Evolutionary conservation across 2,888 invertebrate genomes (phyloP), one percentile per base, ranked within the genome.

Genomic region (Ellobium chinense): DNA sequence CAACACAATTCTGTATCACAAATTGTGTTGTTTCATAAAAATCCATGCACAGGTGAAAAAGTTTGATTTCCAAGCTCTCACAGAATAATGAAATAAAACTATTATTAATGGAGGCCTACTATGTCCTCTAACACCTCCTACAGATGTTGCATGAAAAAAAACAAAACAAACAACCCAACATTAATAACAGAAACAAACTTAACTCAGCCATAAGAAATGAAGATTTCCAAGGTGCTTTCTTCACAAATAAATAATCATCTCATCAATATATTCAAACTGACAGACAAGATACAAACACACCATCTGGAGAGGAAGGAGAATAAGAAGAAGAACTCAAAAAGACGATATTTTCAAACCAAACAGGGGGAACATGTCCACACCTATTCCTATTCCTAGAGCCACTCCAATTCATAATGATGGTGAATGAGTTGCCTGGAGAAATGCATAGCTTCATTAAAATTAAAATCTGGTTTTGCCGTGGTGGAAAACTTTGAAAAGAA

Each of bases 1-100:
- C n/a, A n/a, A n/a, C n/a, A n/a, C n/a, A n/a, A n/a, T n/a, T n/a
- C n/a, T n/a, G n/a, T n/a, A n/a, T n/a, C n/a, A n/a, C n/a, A n/a
- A n/a, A n/a, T n/a, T n/a, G n/a, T n/a, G n/a, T n/a, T n/a, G n/a
- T n/a, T n/a, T n/a, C n/a, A n/a, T n/a, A n/a, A n/a, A n/a, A n/a
- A n/a, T n/a, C n/a, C n/a, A n/a, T n/a, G n/a, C n/a, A n/a, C n/a
- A n/a, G n/a, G 46, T 18, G 18, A 46, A 46, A 46, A 46, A 31
- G 29, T 65, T 65, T 65, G 65, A 65, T 65, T 65, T 65, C 65
- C 18, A 31, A 65, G 65, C 65, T 65, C 65, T 12, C 24, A 31
- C 9, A 31, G 21, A 9, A 65, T 9, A 65, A 65, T 29, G 21
- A 65, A n/a, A n/a, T n/a, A n/a, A n/a, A n/a, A n/a, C n/a, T n/a